Evolutionary conservation across 1,140 invertebrate species (phyloP).

Genomic region (Ostrea edulis): DNA sequence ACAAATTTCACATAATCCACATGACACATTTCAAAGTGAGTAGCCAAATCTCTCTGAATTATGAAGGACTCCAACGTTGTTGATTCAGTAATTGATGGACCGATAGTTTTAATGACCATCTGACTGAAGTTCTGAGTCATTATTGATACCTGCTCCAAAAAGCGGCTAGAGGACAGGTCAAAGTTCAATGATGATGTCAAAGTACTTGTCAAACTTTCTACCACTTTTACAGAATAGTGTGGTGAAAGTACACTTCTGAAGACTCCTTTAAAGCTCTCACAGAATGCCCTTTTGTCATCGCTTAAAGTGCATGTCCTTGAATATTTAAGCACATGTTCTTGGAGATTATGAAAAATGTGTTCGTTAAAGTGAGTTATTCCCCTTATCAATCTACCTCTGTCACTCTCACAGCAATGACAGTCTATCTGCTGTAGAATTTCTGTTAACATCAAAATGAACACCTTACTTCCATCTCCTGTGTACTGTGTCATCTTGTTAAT

Average conservation of each 20-base stretch:
- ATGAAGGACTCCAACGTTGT: conserved; percentile 28
- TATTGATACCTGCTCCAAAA: not conserved
- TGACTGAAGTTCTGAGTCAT: conserved; percentile 42
- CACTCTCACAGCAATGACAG: not conserved
- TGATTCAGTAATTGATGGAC: conserved; percentile 40
- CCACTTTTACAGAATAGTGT: not conserved
- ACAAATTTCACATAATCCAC: not conserved
- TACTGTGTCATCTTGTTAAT: conserved; percentile 36
- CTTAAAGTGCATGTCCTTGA: not conserved
- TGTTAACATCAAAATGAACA: conserved; percentile 44
- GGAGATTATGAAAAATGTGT: conserved; percentile 19
- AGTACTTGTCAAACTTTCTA: not conserved
- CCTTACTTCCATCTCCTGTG: conserved; percentile 52
- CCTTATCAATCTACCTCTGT: conserved; percentile 14
- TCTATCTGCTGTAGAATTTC: conserved; percentile 27
- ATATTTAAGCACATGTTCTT: conserved; percentile 14
- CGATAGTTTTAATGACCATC: conserved; percentile 37
- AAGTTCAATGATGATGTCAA: conserved; percentile 20
- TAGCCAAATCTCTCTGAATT: conserved; percentile 52
- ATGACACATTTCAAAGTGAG: not conserved
- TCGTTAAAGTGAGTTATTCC: conserved; percentile 18
- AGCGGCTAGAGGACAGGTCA: not conserved
- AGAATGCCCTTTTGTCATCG: not conserved
- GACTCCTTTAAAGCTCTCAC: not conserved
- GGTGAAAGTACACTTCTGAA: not conserved